A percentile compares a stretch with the other conserved stretches of the same genome.
Conservation (phyloP, 2,888 invertebrate species). For the Dryobotodes eremita region DNA sequence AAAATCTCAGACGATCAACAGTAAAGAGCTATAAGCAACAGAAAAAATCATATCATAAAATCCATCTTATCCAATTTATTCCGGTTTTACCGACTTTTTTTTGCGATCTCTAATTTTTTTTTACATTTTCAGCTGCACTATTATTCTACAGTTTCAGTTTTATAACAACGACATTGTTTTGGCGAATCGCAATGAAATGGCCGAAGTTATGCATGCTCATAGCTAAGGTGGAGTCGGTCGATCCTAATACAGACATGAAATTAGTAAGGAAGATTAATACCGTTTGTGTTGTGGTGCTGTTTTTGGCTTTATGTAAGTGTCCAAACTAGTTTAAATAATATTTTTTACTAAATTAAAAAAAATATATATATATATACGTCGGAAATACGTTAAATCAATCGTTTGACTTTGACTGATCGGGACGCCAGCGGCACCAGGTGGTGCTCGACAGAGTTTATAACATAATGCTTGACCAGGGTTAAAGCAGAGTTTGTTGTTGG, state of each 20-base stretch:
- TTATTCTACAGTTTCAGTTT: slow-evolving; percentile 75
- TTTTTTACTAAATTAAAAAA: too few species aligned
- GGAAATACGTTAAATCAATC: too few species aligned
- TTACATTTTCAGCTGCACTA: slow-evolving; percentile 71
- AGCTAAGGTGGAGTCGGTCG: slow-evolving; percentile 72
- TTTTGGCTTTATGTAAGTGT: slow-evolving; percentile 75
- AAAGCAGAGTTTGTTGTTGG: too few species aligned
- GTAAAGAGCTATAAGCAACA: not conserved
- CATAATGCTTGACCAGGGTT: too few species aligned
- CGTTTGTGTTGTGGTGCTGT: slow-evolving; percentile 71
- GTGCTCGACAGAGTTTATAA: too few species aligned
- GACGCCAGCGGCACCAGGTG: too few species aligned
- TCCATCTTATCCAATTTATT: not conserved
- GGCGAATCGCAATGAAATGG: slow-evolving; percentile 79
- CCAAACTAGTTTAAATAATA: too few species aligned
- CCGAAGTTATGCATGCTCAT: slow-evolving; percentile 76
- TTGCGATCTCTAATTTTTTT: not conserved
- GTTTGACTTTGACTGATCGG: too few species aligned
- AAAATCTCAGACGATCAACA: not conserved
- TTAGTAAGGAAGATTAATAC: slow-evolving; percentile 75
- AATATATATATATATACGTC: too few species aligned
- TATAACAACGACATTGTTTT: slow-evolving; percentile 73
- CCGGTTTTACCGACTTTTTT: not conserved
- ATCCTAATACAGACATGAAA: slow-evolving; percentile 74
- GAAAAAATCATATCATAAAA: not conserved